A percentile compares a stretch with the other conserved stretches of the same genome.
These are phyloP conservation scores for Pseudochirops cupreus DNA, from an alignment of 2,797 vertebrate genomes.

Conservation along the genomic window DNA sequence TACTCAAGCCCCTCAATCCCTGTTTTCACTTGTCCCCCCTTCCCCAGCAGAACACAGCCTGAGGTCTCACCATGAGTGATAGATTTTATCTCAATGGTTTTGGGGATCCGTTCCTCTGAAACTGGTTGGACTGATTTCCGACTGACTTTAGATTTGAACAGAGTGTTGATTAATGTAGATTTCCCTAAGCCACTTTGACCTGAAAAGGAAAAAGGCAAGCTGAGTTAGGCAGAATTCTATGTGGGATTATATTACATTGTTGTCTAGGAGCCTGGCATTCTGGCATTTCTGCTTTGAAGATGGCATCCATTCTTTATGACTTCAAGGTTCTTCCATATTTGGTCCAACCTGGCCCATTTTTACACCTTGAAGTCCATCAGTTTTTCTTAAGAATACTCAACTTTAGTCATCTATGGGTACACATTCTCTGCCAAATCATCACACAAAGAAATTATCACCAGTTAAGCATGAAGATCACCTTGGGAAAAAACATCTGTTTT, in stretches of 20 bases:
- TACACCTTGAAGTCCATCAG: background rate
- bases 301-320: background rate
- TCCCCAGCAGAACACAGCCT: fast-evolving
- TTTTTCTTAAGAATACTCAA: background rate
- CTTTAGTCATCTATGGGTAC: background rate
- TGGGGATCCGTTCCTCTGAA: constrained; percentile 94
- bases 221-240: background rate
- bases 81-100: constrained; percentile 98
- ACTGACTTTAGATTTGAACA: constrained; percentile 99
- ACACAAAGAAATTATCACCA: background rate
- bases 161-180: constrained; percentile 98
- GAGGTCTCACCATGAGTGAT: constrained; percentile 92
- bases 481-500: background rate
- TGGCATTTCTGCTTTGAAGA: background rate
- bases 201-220: constrained; percentile 78
- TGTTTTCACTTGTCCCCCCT: background rate
- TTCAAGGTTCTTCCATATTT: background rate
- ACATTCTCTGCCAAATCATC: background rate
- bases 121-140: constrained; percentile 92
- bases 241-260: background rate
- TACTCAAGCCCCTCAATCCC: background rate
- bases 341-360: background rate
- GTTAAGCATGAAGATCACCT: background rate
- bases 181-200: constrained; percentile 98
- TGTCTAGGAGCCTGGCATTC: background rate